phyloP scores from a whole-genome alignment of 1,140 invertebrate species.

The Mya arenaria region DNA sequence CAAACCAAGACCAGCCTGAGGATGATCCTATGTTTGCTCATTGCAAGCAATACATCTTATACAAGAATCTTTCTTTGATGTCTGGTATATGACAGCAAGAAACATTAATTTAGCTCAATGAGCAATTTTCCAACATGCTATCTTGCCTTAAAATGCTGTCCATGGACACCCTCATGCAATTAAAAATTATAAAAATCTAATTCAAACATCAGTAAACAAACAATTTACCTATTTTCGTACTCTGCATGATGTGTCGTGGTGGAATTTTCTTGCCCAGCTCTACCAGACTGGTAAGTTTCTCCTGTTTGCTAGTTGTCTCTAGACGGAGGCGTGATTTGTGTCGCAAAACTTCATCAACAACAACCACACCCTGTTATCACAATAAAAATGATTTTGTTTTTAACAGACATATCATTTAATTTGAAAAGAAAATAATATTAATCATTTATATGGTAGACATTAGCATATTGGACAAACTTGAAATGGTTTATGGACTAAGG shows the following conservation, averaged over 20 bases:
- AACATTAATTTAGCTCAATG: too few species aligned
- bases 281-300: slow-evolving; percentile 64
- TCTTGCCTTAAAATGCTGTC: too few species aligned
- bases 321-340: slow-evolving; percentile 67
- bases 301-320: slow-evolving; percentile 62
- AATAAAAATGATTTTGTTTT: not conserved
- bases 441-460: not conserved
- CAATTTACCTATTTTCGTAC: slow-evolving; percentile 73
- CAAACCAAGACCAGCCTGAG: too few species aligned
- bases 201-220: too few species aligned
- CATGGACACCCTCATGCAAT: too few species aligned
- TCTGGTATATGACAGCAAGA: too few species aligned
- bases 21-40: too few species aligned
- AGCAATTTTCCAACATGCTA: too few species aligned
- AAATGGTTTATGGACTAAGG: not conserved
- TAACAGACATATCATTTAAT: not conserved
- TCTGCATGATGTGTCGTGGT: slow-evolving; percentile 67
- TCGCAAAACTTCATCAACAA: slow-evolving; percentile 72
- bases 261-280: slow-evolving; percentile 73
- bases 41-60: too few species aligned
- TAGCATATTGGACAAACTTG: not conserved
- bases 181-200: too few species aligned
- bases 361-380: slow-evolving; percentile 71
- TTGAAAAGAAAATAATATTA: not conserved
- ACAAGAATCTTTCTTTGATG: too few species aligned